These are phyloP conservation scores for Dendrolimus houi DNA, from an alignment of 2,888 invertebrate species.

Conservation along the genomic window DNA sequence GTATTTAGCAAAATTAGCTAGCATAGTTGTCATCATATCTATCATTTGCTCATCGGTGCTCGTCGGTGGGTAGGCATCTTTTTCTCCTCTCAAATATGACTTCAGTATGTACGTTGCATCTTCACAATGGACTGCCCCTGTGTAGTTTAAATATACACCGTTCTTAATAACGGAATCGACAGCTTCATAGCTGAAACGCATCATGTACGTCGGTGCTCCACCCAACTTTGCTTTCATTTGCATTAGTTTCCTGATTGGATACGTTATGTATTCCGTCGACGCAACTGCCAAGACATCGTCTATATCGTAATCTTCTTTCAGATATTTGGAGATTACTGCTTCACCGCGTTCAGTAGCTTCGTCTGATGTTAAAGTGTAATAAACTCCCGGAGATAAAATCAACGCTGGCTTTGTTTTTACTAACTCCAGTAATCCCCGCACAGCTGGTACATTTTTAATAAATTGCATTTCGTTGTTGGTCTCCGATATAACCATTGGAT, in stretches of 20 bases:
- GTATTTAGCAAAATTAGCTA: slow-evolving; percentile 14
- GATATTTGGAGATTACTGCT: slow-evolving; percentile 16
- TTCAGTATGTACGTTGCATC: slow-evolving; percentile 55
- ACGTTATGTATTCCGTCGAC: slow-evolving; percentile 17
- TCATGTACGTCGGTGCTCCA: slow-evolving; percentile 50
- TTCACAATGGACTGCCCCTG: slow-evolving; percentile 50
- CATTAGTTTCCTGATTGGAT: slow-evolving; percentile 25
- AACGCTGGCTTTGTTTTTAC: slow-evolving; percentile 12
- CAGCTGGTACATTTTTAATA: no score
- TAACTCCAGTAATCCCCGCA: no score
- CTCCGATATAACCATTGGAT: no score
- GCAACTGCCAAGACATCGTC: slow-evolving; percentile 14
- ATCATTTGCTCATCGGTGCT: slow-evolving; percentile 8
- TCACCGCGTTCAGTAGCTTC: slow-evolving; percentile 21
- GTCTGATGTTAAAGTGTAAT: slow-evolving; percentile 20
- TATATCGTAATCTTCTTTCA: slow-evolving; percentile 13
- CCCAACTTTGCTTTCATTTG: slow-evolving; percentile 14
- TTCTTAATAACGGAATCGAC: slow-evolving; percentile 47
- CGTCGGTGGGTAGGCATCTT: neutral
- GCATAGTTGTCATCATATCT: slow-evolving; percentile 13
- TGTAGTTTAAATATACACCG: slow-evolving; percentile 22
- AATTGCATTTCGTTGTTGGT: no score
- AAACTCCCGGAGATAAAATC: slow-evolving; percentile 28
- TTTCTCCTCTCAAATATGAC: slow-evolving; percentile 7
- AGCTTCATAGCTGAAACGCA: slow-evolving; percentile 59